phyloP scores from a whole-genome alignment of 1,140 invertebrate genomes.

The Heliconius nattereri region DNA sequence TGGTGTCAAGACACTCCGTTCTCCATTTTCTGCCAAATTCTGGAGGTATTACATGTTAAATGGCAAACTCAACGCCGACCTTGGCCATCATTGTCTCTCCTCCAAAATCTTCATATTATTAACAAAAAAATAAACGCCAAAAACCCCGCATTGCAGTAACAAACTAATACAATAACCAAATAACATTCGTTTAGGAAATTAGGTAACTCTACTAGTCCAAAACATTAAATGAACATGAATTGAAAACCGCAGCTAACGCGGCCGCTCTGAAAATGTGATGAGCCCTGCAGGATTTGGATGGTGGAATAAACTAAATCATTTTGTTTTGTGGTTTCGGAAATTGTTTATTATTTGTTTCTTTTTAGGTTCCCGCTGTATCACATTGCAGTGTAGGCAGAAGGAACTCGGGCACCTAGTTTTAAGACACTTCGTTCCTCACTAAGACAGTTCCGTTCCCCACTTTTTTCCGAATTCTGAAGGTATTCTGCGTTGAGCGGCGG shows the following conservation, averaged over 20 bases:
- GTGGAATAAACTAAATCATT: not conserved
- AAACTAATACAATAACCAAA: conserved; percentile 5
- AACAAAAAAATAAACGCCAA: not conserved
- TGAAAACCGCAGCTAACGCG: conserved; percentile 12
- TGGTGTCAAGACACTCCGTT: too few species aligned
- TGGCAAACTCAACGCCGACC: too few species aligned
- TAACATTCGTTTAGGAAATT: conserved; percentile 11
- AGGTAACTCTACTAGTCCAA: not conserved
- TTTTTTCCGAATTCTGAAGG: too few species aligned
- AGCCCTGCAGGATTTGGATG: not conserved
- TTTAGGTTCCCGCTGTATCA: too few species aligned
- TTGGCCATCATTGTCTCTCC: too few species aligned
- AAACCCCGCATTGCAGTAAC: conserved; percentile 13
- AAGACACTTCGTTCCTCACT: too few species aligned
- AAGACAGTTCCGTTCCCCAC: too few species aligned
- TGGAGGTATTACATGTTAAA: too few species aligned
- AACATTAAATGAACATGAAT: conserved; percentile 14
- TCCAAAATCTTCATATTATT: not conserved
- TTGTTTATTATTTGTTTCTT: not conserved
- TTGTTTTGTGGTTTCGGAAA: not conserved
- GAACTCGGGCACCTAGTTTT: too few species aligned
- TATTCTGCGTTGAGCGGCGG: too few species aligned
- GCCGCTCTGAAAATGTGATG: not conserved
- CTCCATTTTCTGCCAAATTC: too few species aligned
- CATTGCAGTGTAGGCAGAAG: too few species aligned